These are phyloP conservation scores for Atrina japonica DNA, from an alignment of 2,888 invertebrate genomes.

Conservation along the genomic window DNA sequence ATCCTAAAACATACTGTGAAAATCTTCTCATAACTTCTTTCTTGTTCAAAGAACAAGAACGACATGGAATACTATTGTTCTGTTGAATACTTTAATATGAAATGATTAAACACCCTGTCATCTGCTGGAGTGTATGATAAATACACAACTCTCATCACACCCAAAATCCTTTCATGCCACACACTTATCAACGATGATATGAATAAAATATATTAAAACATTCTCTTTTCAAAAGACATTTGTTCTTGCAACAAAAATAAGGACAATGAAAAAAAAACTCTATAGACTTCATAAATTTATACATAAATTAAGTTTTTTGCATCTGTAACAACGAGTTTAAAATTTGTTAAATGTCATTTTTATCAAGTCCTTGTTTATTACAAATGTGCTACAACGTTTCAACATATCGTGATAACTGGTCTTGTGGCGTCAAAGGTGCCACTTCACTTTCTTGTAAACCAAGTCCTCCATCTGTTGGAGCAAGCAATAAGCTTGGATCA, in stretches of 20 bases:
- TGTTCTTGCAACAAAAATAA: slow-evolving; percentile 20
- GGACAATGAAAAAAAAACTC: slow-evolving; percentile 1
- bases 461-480: slow-evolving; percentile 72
- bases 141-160: too few relatives aligned
- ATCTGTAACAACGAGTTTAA: slow-evolving; percentile 8
- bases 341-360: too few relatives aligned
- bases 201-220: slow-evolving; percentile 47
- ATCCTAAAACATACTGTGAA: too few relatives aligned
- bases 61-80: too few relatives aligned
- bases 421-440: slow-evolving; percentile 91
- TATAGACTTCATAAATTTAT: slow-evolving; percentile 4
- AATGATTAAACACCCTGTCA: too few relatives aligned
- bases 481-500: slow-evolving; percentile 73
- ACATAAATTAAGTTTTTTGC: slow-evolving; percentile 12
- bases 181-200: slow-evolving; percentile 29
- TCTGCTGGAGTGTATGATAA: too few relatives aligned
- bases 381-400: slow-evolving; percentile 83
- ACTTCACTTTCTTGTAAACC: slow-evolving; percentile 74
- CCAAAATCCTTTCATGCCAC: slow-evolving; percentile 18
- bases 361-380: neutral
- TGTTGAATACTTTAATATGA: too few relatives aligned
- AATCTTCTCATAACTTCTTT: too few relatives aligned
- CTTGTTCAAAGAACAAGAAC: too few relatives aligned
- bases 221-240: slow-evolving; percentile 16
- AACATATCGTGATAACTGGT: slow-evolving; percentile 97